phyloP scores from a whole-genome alignment of 2,113 vertebrate genomes.

The Zosterops hypoxanthus region DNA sequence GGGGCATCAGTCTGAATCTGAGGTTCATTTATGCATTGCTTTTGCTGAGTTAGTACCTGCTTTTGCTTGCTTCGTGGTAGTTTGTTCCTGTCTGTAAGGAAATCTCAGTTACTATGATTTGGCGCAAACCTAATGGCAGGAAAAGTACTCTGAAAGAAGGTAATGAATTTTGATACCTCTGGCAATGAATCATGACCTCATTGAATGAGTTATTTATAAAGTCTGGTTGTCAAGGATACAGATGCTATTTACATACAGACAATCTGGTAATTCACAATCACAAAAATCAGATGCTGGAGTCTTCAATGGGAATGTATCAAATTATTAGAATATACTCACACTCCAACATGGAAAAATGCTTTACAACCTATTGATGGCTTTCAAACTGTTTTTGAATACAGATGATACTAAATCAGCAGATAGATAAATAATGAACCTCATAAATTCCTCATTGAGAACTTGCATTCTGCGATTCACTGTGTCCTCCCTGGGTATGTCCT shows the following conservation, averaged over 20 bases:
- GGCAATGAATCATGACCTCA: constrained; percentile 15
- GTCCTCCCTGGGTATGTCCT: not conserved
- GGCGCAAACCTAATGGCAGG: constrained; percentile 1
- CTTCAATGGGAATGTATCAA: not conserved
- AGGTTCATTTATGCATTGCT: not conserved
- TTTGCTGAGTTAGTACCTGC: not conserved
- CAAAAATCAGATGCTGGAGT: not conserved
- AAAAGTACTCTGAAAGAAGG: not conserved
- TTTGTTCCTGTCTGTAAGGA: constrained; percentile 15
- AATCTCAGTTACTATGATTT: constrained; percentile 6
- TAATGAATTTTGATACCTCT: constrained; percentile 14
- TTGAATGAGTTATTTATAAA: not conserved
- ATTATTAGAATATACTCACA: not conserved
- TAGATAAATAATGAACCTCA: not conserved
- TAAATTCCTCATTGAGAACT: not conserved
- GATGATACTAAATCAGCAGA: not conserved
- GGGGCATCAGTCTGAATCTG: not conserved
- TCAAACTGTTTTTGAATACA: not conserved
- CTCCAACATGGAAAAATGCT: not conserved
- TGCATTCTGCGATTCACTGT: not conserved
- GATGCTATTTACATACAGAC: not conserved
- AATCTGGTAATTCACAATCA: not conserved
- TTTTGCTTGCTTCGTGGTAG: not conserved
- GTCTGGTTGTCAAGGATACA: constrained; percentile 27
- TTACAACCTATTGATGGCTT: not conserved